Base-by-base conservation (phyloP, 2,888 invertebrate genomes). In the Thereva nobilitata region DNA sequence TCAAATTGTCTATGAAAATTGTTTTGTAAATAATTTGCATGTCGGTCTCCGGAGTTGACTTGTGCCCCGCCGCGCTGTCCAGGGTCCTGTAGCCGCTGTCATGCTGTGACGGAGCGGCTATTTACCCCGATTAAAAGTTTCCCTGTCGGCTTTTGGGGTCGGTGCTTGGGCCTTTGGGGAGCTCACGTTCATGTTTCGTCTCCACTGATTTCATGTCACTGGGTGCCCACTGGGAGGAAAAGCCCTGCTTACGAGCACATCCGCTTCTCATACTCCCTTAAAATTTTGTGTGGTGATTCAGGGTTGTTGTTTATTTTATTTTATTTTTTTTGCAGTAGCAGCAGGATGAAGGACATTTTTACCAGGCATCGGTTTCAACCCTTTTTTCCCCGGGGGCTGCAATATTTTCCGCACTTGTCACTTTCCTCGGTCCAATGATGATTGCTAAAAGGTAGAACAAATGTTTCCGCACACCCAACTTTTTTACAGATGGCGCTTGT, bases 1-100 rank as follows among this genome's bases (percentile, higher is more conserved):
- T 55, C 41, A 55, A 55, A 55, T 55, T 55, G 55, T 41, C 55
- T 12, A 55, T 37, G 55, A 55, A 55, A 55, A 55, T 55, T 12
- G 55, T 40, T 55, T 55, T 55, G 55, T 55, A 55, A 55, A 55
- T 55, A 55, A 55, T 55, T 55, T 55, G 55, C 55, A 55, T 42
- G 55, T 55, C 23, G 55, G 55, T 55, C 23, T 41, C 23, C 23
- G 55, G 38, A 5, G 41, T 40, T 40, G 55, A 55, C 55, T 55
- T 55, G 23, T 55, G 40, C 23, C 23, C 23, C 23, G 23, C 23
- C 23, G 23, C 23, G 23, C 23, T 23, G 23, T 23, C 41, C 23
- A 9, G 40, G 23, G 41, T 10, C 23, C 23, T 55, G 41, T 41
- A 23, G 38, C 55, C 55, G 23, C 23, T 55, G 41, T 55, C 41